These are phyloP conservation scores for Notiomystis cincta DNA, from an alignment of 2,113 vertebrate species.

Conservation along the genomic window DNA sequence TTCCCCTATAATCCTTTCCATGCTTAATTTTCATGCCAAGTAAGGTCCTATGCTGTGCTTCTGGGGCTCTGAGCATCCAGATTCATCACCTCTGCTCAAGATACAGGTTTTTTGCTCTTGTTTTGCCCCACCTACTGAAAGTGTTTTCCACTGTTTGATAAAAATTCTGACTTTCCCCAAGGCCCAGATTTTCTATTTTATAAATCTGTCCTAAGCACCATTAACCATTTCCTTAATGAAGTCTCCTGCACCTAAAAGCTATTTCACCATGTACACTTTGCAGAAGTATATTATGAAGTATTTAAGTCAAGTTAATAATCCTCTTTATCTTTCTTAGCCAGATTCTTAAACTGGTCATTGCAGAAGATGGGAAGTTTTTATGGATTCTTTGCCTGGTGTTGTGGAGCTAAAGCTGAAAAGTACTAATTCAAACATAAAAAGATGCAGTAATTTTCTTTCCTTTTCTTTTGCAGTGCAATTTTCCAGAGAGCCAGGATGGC, in stretches of 20 bases:
- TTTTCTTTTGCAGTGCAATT: conserved; percentile 73
- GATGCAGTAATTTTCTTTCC: not conserved
- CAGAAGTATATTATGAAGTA: not conserved
- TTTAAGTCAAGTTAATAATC: not conserved
- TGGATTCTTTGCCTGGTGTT: not conserved
- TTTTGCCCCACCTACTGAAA: not conserved
- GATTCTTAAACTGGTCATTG: not conserved
- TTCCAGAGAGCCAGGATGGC: conserved; percentile 95
- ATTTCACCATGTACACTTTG: not conserved
- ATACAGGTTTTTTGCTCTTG: not conserved
- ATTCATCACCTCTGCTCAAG: not conserved
- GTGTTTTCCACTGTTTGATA: not conserved
- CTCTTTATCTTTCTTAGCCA: not conserved
- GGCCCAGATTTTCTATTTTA: not conserved
- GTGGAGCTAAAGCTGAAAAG: not conserved
- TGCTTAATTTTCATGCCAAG: not conserved
- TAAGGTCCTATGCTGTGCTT: not conserved
- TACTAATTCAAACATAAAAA: not conserved
- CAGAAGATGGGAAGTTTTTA: not conserved
- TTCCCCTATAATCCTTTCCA: not conserved
- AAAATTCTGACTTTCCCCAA: not conserved
- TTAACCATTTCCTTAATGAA: not conserved
- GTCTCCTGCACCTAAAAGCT: not conserved
- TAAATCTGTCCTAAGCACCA: not conserved
- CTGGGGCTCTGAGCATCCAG: not conserved